Conservation (phyloP, 2,888 invertebrate genomes). For the Choristoneura rosaceana region DNA sequence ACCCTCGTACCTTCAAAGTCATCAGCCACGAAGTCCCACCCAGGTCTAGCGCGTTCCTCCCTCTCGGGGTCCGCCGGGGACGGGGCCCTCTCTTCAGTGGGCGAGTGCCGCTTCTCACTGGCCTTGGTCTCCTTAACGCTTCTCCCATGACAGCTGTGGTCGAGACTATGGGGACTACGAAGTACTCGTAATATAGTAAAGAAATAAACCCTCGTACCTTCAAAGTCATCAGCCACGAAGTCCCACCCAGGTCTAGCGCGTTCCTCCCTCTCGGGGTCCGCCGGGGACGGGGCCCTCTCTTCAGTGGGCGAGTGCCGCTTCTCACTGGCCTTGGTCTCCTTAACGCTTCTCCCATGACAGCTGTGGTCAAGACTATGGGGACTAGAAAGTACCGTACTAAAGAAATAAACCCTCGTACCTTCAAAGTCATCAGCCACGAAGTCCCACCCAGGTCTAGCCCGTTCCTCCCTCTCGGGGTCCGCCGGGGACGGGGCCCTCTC, state of each 20-base stretch:
- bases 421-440: slow-evolving; percentile 1
- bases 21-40: not conserved
- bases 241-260: slow-evolving; percentile 85
- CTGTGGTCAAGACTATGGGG: too few relatives aligned
- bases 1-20: not conserved
- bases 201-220: slow-evolving; percentile 71
- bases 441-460: not conserved
- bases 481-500: slow-evolving; percentile 69
- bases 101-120: slow-evolving; percentile 71
- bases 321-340: too few relatives aligned
- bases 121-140: slow-evolving; percentile 78
- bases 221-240: slow-evolving; percentile 93
- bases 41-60: slow-evolving; percentile 49
- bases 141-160: too few relatives aligned
- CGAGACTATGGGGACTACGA: too few relatives aligned
- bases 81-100: slow-evolving; percentile 72
- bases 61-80: slow-evolving; percentile 63
- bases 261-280: slow-evolving; percentile 65
- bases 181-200: not conserved
- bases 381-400: too few relatives aligned
- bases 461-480: slow-evolving; percentile 61
- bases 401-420: not conserved
- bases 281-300: slow-evolving; percentile 69
- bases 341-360: too few relatives aligned
- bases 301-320: slow-evolving; percentile 75